A percentile compares a stretch with the other conserved stretches of the same genome.
Evolutionary conservation across 2,113 vertebrate genomes (phyloP).

Genomic region (Mastomys coucha): DNA sequence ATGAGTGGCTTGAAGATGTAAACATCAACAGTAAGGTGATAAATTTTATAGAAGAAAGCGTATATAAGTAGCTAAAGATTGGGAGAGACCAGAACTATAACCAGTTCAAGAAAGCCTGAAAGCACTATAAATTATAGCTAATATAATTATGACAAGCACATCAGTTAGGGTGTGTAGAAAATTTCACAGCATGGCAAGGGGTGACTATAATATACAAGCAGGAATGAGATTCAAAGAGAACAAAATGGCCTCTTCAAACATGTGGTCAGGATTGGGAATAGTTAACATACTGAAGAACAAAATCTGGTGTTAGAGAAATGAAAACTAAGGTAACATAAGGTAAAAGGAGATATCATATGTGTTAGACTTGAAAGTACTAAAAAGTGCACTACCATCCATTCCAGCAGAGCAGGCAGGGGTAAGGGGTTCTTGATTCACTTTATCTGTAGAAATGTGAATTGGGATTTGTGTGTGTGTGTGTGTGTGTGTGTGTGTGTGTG

Average conservation of each 20-base stretch:
- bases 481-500: background rate
- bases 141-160: constrained; percentile 16
- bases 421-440: background rate
- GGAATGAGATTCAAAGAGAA: constrained; percentile 8
- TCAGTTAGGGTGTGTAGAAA: background rate
- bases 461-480: too few relatives aligned
- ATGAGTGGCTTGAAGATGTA: background rate
- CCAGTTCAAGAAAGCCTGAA: background rate
- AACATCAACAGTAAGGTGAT: constrained; percentile 2
- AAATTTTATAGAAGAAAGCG: constrained; percentile 33
- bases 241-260: background rate
- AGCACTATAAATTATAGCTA: background rate
- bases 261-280: constrained; percentile 21
- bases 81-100: background rate
- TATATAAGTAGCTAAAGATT: constrained; percentile 8
- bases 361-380: background rate
- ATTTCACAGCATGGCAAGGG: background rate
- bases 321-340: background rate
- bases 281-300: background rate
- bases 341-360: background rate
- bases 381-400: background rate
- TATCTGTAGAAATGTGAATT: background rate
- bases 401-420: background rate
- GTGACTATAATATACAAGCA: background rate
- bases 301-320: background rate